Evolutionary conservation across 2,113 vertebrate genomes (phyloP).

Genomic region (Typhlomys cinereus): DNA sequence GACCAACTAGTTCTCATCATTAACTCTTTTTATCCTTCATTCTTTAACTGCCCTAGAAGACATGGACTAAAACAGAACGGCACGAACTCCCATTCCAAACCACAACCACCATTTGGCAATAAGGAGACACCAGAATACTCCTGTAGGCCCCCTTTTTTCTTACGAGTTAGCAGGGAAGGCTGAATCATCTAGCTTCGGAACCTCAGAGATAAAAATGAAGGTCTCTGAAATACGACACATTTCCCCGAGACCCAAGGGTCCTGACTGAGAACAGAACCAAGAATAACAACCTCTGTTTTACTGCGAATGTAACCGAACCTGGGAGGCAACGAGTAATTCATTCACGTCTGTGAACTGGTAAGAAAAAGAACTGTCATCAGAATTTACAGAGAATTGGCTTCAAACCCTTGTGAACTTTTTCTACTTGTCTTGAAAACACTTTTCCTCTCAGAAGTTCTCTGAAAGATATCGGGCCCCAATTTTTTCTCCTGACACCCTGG

Average conservation of each 20-base stretch:
- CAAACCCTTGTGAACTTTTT: neutral
- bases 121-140: neutral
- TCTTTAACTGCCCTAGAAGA: neutral
- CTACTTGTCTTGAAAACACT: neutral
- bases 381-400: neutral
- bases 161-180: neutral
- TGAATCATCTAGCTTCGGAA: conserved; percentile 16
- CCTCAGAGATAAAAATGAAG: conserved; percentile 34
- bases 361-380: neutral
- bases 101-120: too few relatives aligned
- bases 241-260: neutral
- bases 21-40: neutral
- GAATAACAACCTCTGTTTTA: conserved; percentile 6
- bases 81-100: neutral
- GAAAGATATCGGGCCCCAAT: neutral
- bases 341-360: neutral
- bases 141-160: neutral
- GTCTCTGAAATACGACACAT: conserved; percentile 21
- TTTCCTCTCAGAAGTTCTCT: neutral
- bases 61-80: neutral
- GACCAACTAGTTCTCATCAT: neutral
- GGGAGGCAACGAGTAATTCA: neutral
- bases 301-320: neutral
- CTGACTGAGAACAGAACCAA: neutral
- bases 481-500: neutral